Evolutionary conservation across 2,888 invertebrate genomes (phyloP).

Genomic region (Heteromurus nitidus): DNA sequence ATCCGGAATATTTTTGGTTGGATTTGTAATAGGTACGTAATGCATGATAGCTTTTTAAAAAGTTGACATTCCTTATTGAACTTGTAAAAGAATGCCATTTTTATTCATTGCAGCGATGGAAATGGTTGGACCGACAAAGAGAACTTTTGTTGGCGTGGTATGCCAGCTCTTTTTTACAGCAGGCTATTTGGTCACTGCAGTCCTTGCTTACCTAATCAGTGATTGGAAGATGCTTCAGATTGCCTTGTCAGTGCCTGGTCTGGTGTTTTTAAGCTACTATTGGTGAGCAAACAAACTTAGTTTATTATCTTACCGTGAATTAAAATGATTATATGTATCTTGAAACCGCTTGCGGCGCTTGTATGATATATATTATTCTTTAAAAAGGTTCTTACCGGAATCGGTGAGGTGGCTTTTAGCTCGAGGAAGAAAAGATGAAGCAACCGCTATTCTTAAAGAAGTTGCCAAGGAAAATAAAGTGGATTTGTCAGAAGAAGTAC

Average conservation of each 20-base stretch:
- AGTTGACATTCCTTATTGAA: background rate
- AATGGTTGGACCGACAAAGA: slow-evolving; percentile 82
- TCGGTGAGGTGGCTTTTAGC: slow-evolving; percentile 84
- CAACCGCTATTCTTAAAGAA: slow-evolving; percentile 80
- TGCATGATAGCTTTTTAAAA: background rate
- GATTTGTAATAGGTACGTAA: slow-evolving; percentile 84
- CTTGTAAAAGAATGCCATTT: background rate
- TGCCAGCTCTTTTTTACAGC: slow-evolving; percentile 85
- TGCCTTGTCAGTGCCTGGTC: slow-evolving; percentile 82
- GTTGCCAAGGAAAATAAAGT: slow-evolving; percentile 83
- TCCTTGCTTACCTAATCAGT: slow-evolving; percentile 81
- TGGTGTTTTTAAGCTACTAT: slow-evolving; percentile 82
- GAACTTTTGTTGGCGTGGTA: slow-evolving; percentile 83
- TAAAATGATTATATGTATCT: background rate
- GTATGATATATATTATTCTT: slow-evolving; percentile 10
- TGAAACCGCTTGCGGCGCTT: background rate
- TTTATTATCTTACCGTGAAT: background rate
- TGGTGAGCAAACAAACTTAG: slow-evolving; percentile 77
- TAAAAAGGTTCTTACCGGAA: slow-evolving; percentile 82
- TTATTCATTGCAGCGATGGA: slow-evolving; percentile 73
- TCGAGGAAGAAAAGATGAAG: slow-evolving; percentile 80
- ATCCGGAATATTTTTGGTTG: slow-evolving; percentile 85
- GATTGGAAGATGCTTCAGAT: slow-evolving; percentile 84
- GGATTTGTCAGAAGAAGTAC: slow-evolving; percentile 78
- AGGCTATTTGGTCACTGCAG: slow-evolving; percentile 83